Percentiles rank a stretch among this genome's conserved stretches.
Conservation (phyloP, 2,888 invertebrate genomes). For the Prenolepis imparis region DNA sequence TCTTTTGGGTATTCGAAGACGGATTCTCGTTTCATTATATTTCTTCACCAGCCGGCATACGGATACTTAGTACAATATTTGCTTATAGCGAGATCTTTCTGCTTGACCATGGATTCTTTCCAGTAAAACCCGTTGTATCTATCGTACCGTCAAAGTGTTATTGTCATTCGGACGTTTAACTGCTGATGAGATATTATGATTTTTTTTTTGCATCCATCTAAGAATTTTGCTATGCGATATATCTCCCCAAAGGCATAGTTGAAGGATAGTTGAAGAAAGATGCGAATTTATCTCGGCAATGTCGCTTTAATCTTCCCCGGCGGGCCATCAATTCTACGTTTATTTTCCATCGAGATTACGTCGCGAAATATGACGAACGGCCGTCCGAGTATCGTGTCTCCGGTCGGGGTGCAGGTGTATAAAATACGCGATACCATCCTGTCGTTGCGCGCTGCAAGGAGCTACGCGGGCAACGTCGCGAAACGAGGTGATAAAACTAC, state of each 20-base stretch:
- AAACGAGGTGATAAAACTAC: conserved; percentile 47
- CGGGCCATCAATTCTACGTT: conserved; percentile 39
- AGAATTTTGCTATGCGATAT: background rate
- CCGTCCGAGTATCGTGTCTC: conserved; percentile 11
- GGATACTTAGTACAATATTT: background rate
- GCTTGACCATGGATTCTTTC: background rate
- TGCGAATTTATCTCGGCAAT: conserved; percentile 17
- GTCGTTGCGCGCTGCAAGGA: conserved; percentile 21
- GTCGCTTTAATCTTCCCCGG: conserved; percentile 35
- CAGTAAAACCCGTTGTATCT: background rate
- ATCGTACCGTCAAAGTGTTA: background rate
- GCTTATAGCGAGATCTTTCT: background rate
- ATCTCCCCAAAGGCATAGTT: background rate
- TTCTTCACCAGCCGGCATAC: background rate
- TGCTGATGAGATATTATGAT: background rate
- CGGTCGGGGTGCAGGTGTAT: background rate
- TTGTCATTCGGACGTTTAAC: background rate
- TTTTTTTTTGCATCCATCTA: background rate
- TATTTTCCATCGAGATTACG: conserved; percentile 23
- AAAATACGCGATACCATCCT: conserved; percentile 1
- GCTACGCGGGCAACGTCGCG: background rate
- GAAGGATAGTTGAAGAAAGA: background rate
- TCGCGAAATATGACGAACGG: conserved; percentile 22
- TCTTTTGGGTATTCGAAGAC: background rate
- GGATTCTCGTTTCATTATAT: background rate